Evolutionary conservation across 1,140 invertebrate genomes (phyloP).

Genomic region (Polypedilum pembai): DNA sequence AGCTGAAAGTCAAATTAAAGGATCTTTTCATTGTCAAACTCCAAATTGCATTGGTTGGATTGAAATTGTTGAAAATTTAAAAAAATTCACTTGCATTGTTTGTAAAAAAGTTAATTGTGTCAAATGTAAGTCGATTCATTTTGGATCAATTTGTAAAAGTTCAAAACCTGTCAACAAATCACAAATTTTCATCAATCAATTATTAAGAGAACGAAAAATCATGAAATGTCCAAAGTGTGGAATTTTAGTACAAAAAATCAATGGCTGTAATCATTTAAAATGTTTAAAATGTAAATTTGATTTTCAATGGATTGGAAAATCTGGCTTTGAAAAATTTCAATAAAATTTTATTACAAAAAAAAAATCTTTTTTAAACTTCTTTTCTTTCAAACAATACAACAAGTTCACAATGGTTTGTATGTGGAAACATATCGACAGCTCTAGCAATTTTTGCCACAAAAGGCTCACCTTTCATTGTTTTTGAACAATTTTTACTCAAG

Average conservation of each 20-base stretch:
- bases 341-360: neutral
- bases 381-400: slow-evolving; percentile 71
- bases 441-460: slow-evolving; percentile 73
- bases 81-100: neutral
- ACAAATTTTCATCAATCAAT: neutral
- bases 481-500: slow-evolving; percentile 68
- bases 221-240: neutral
- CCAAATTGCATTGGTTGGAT: neutral
- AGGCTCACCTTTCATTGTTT: slow-evolving; percentile 70
- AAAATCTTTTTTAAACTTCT: slow-evolving; percentile 37
- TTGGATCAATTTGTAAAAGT: neutral
- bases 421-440: slow-evolving; percentile 91
- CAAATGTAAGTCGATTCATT: neutral
- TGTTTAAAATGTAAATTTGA: neutral
- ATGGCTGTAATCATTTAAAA: neutral
- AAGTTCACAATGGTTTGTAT: slow-evolving; percentile 83
- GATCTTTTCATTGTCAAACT: neutral
- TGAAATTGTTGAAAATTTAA: neutral
- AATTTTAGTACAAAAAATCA: neutral
- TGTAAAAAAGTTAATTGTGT: neutral
- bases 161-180: neutral
- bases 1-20: neutral
- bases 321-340: neutral
- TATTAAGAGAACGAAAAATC: neutral
- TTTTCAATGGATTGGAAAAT: neutral